Evolutionary conservation across 2,888 invertebrate genomes (phyloP), one percentile per base, ranked within the genome.

Genomic region (Rhagonycha fulva): DNA sequence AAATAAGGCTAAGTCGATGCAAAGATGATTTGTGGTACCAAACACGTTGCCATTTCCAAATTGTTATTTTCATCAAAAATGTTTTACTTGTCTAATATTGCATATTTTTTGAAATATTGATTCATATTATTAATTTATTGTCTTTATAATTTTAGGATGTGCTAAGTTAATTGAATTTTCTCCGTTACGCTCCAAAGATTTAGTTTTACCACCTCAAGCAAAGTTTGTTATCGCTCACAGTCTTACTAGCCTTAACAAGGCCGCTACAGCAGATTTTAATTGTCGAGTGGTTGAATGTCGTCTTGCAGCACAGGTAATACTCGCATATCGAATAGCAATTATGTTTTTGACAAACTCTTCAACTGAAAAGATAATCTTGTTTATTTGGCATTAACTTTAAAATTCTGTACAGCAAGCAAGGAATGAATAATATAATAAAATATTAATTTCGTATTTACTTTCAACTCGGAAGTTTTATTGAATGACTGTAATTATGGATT

Each of bases 171-270:
- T 99, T 81, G 95, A 97, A 83, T 99, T 98, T 89, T 92, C 96
- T 84, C 99, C 99, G 0, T 88, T 98, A 74, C 90, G 91, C 77
- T 93, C 94, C 5, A 90, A 90, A 32, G 92, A 95, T 77, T 93
- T 99, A n/a, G 89, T 88, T 4, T 88, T 99, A 72, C 99, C 99
- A 0, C 87, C 90, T 76, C 93, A 93, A 78, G 95, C 95, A 12
- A 93, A 93, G 32, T 99, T 99, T 88, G 96, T 99, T 2, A 95
- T 99, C 74, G 96, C 97, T 61, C 97, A 99, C 87, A 96, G 97
- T 86, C 88, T 96, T 79, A 93, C 93, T 0, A 94, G 94, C 86
- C 93, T 95, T 80, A 98, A 99, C 88, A 99, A 99, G 90, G 99
- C 98, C 10, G 96, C 98, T 12, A 95, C 96, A 0, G 91, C 92